Evolutionary conservation across 1,140 invertebrate genomes (phyloP), one percentile per base, ranked within the genome.

Genomic region (Zaprionus lachaisei): DNA sequence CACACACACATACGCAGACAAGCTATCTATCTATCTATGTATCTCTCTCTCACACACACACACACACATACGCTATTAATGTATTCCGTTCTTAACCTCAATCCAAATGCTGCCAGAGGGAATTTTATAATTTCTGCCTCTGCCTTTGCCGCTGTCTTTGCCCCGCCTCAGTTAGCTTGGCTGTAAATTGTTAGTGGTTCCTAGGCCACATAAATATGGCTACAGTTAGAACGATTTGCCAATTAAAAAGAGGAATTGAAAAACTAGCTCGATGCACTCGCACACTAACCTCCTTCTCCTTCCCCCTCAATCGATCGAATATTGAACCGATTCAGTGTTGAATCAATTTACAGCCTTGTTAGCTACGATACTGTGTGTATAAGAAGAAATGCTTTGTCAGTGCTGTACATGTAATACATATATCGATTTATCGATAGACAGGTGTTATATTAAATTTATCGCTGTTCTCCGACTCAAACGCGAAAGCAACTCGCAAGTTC

Each of bases 61-160:
- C 58, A 28, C 22, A 15, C 11, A 44, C 58, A 28, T 15, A 31
- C 34, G 38, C 47, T 70, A 20, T 20, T 22, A 54, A 24, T 26
- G 51, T 54, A 26, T 26, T 26, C 51, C 51, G 22, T 56, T 28
- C 24, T 31, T 56, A 56, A 20, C 41, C 44, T 49, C 34, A 64
- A 64, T 47, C 41, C n/a, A 47, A 47, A 54, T 37, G 62, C 62
- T 64, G 47, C 47, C 51, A 47, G 41, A 17, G 41, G n/a, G 17
- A 47, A 47, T 17, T 47, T 47, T 47, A 17, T 17, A n/a, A 47
- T 47, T 47, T 34, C 31, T 47, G n/a, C n/a, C 37, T 38, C 4
- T 14, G 37, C 4, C 31, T 11, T 34, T 34, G 12, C 37, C 11
- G 11, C 3, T 37, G 34, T 37, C 37, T 7, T 17, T n/a, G 15